Evolutionary conservation across 2,888 invertebrate species (phyloP), one percentile per base, ranked within the genome.

Genomic region (Pollenia angustigena): DNA sequence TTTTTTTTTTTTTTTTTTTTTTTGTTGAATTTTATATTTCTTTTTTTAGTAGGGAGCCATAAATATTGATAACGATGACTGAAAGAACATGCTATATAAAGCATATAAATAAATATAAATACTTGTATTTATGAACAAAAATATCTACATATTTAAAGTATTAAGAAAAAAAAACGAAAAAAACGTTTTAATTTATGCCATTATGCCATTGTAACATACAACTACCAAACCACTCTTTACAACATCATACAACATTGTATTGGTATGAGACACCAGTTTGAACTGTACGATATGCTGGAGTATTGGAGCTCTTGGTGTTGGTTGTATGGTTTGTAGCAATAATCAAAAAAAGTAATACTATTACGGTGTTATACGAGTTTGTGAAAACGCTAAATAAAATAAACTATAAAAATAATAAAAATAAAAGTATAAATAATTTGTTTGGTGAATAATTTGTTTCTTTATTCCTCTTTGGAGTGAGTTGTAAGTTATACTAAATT

Each of bases 1-100:
- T 62, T 81, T 78, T 89, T 88, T 90, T 90, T 90, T 89, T 82
- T 88, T 87, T 88, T 88, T 89, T 85, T n/a, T 88, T 88, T 46
- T 48, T 76, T 81, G 58, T 60, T 83, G 52, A 32, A 32, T 89
- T 88, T 90, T 90, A 90, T 89, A 81, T 88, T 87, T 88, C 18
- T 48, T 64, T 81, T 64, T 75, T 76, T 74, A 81, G 81, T 54
- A 76, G 84, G 81, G 72, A 78, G 84, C 62, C 72, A 87, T 87
- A 87, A 87, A 87, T 87, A 87, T 81, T 87, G 87, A 87, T 87
- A 87, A 87, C 87, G 72, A 84, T 87, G 84, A 84, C 84, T 87
- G 81, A 54, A 76, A 74, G 87, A 84, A 84, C 81, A 84, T 64
- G 84, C 84, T 68, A 84, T 81, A 78, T 69, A 69, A 71, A 62